Evolutionary conservation across 2,113 vertebrate species (phyloP), one percentile per base, ranked within the genome.

Genomic region (Hippolais icterina): DNA sequence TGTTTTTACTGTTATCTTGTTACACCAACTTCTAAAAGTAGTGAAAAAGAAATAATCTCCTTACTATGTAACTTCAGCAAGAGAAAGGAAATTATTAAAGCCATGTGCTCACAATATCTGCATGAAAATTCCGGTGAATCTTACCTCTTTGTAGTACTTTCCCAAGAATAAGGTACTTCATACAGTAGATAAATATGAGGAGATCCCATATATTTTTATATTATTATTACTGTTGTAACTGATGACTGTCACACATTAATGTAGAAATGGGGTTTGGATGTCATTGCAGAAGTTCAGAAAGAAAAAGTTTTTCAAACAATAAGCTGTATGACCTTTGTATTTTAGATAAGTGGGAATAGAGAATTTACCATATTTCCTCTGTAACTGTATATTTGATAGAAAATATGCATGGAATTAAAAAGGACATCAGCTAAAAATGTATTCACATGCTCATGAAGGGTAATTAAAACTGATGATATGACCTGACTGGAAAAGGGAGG

Each of bases 381-480:
- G 21, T 84, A 78, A 90, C 44, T 52, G 22, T 79, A 16, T 54
- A 49, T 92, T 68, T 60, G 11, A 25, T 75, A 84, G 68, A 71
- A 83, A 89, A 70, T 82, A 81, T 60, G 22, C 33, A 56, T 79
- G 53, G 52, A 84, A 94, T 84, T 81, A 37, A 84, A 94, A 90
- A 71, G 24, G 13, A 56, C 9, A 56, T 89, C 35, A 87, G 24
- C 8, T 89, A 71, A 90, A 88, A 87, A 68, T 66, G 6, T 49
- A 82, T 71, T 84, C 17, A 70, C 21, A n/a, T 90, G 29, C 13
- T 91, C 23, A 44, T 65, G 47, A 89, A 89, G 23, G 85, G 18
- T 72, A 89, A 85, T 93, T 93, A 89, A 97, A 95, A 84, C 28
- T 37, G 56, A 61, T 75, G 57, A 10, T 68, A 66, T 83, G 72